Conservation (phyloP, 2,888 invertebrate species). For the Hypena proboscidalis region DNA sequence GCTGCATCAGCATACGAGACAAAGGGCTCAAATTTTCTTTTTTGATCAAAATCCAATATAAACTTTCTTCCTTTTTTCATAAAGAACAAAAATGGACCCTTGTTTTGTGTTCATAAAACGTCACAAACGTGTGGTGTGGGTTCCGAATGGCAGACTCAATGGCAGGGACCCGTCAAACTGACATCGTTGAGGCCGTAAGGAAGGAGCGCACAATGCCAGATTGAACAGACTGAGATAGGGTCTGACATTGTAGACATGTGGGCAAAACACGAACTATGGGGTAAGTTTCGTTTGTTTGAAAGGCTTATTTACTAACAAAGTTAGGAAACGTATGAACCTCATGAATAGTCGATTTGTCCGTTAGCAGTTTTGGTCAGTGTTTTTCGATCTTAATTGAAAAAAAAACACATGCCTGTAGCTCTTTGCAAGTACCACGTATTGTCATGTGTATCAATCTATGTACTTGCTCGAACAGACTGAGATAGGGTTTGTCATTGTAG, state of each 20-base stretch:
- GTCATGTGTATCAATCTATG: too few relatives aligned
- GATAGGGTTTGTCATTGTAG: too few relatives aligned
- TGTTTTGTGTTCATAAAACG: background rate
- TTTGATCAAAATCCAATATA: too few relatives aligned
- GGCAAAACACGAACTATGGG: background rate
- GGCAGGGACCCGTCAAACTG: conserved; percentile 6
- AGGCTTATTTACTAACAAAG: background rate
- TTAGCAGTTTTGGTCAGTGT: background rate
- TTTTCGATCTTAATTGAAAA: too few relatives aligned
- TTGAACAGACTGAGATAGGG: conserved; percentile 23
- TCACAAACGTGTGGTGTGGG: background rate
- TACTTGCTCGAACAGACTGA: too few relatives aligned
- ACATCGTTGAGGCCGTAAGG: conserved; percentile 7
- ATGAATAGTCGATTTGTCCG: too few relatives aligned
- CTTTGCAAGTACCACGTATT: too few relatives aligned
- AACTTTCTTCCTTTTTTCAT: too few relatives aligned
- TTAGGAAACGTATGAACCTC: too few relatives aligned
- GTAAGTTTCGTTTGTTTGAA: background rate
- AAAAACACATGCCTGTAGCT: too few relatives aligned
- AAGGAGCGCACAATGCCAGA: conserved; percentile 3
- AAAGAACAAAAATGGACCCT: background rate
- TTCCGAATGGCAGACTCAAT: conserved; percentile 4
- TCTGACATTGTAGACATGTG: background rate
- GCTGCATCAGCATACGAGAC: too few relatives aligned
- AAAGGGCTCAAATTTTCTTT: too few relatives aligned